Evolutionary conservation across 2,113 vertebrate species (phyloP).

Genomic region (Lycocorax pyrrhopterus): DNA sequence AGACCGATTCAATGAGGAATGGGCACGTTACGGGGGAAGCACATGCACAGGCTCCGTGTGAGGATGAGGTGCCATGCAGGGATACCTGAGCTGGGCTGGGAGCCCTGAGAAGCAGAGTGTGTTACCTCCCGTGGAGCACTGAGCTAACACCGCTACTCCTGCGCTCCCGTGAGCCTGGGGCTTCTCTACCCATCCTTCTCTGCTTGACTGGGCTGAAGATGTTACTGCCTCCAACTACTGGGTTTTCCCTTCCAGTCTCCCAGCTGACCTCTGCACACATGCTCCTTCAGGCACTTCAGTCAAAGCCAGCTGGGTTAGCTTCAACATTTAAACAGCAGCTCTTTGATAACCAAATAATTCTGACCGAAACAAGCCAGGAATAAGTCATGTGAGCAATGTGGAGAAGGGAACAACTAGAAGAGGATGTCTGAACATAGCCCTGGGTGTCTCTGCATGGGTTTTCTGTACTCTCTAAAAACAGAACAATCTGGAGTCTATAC

Average conservation of each 20-base stretch:
- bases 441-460: not conserved
- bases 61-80: not conserved
- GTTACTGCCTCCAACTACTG: not conserved
- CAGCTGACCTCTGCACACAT: not conserved
- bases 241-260: not conserved
- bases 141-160: not conserved
- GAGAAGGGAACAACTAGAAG: not conserved
- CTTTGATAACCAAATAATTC: not conserved
- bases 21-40: not conserved
- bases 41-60: not conserved
- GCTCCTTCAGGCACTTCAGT: not conserved
- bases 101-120: not conserved
- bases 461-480: not conserved
- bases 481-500: not conserved
- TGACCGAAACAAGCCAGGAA: not conserved
- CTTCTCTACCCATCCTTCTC: not conserved
- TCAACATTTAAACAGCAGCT: not conserved
- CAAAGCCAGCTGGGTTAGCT: not conserved
- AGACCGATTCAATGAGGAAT: not conserved
- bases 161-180: not conserved
- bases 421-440: not conserved
- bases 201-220: not conserved
- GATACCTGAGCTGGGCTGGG: constrained; percentile 34
- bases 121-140: not conserved
- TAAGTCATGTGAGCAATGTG: not conserved